phyloP scores from a whole-genome alignment of 2,113 vertebrate genomes.

The Barnardius zonarius region DNA sequence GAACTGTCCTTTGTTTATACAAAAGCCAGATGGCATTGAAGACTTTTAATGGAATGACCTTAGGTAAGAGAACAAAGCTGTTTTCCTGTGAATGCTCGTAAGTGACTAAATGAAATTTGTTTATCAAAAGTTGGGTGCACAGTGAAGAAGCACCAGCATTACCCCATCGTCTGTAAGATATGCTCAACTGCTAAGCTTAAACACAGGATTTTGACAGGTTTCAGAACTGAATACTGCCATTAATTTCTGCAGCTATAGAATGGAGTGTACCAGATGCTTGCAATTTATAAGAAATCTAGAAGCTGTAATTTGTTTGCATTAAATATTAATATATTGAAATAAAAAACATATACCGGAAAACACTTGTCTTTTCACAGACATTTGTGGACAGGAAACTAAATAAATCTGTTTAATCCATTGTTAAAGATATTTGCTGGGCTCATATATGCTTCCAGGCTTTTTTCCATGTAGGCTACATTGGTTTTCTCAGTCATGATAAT shows the following conservation, averaged over 20 bases:
- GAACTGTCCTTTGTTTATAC: background rate
- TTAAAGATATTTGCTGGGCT: background rate
- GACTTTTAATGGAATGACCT: background rate
- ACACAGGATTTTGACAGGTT: background rate
- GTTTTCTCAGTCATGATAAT: background rate
- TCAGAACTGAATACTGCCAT: background rate
- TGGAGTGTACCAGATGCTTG: background rate
- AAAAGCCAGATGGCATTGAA: background rate
- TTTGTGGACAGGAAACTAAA: background rate
- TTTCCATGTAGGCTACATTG: background rate
- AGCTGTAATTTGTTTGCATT: constrained; percentile 36
- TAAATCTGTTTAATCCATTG: background rate
- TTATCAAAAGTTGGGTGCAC: background rate
- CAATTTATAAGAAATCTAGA: constrained; percentile 24
- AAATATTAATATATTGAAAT: constrained; percentile 48
- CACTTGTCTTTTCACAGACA: background rate
- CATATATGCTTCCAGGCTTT: background rate
- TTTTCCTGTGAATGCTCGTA: background rate
- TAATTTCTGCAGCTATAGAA: constrained; percentile 2
- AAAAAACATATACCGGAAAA: constrained; percentile 1
- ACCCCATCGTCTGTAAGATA: background rate
- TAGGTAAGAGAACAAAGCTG: background rate
- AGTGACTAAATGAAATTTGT: background rate
- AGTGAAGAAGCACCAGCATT: background rate
- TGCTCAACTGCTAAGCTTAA: background rate